Conservation (phyloP, 2,113 vertebrate genomes). For the Tragulus kanchil region DNA sequence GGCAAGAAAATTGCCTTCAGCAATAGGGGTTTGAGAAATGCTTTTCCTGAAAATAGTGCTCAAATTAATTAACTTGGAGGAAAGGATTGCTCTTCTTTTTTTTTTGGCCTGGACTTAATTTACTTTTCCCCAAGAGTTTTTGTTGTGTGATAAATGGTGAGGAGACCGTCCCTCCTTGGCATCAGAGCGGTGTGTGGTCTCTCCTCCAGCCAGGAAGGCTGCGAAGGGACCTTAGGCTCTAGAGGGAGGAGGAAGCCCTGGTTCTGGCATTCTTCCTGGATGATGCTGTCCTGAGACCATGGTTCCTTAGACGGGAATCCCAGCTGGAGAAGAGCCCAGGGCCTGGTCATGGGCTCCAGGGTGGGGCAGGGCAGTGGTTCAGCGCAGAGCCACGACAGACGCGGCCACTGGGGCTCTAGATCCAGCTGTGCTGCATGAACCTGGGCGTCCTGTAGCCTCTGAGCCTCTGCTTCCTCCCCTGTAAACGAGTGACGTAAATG, state of each 20-base stretch:
- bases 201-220: neutral
- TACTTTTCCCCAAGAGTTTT: constrained; percentile 67
- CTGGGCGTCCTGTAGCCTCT: neutral
- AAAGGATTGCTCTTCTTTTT: constrained; percentile 69
- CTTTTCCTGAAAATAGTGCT: constrained; percentile 86
- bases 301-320: neutral
- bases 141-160: constrained; percentile 58
- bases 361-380: rapidly evolving
- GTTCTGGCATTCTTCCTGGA: neutral
- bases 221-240: neutral
- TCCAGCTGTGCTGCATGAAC: neutral
- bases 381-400: too few relatives aligned
- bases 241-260: neutral
- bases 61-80: constrained; percentile 89
- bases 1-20: constrained; percentile 88
- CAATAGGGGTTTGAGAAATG: constrained; percentile 84
- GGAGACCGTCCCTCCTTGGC: neutral
- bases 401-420: neutral
- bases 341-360: rapidly evolving
- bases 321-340: rapidly evolving
- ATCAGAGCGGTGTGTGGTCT: neutral
- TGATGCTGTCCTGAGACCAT: too few relatives aligned
- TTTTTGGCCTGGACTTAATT: constrained; percentile 77
- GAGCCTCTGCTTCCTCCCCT: neutral
- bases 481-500: neutral